phyloP scores from a whole-genome alignment of 2,888 invertebrate species.

The Sericinus montela region DNA sequence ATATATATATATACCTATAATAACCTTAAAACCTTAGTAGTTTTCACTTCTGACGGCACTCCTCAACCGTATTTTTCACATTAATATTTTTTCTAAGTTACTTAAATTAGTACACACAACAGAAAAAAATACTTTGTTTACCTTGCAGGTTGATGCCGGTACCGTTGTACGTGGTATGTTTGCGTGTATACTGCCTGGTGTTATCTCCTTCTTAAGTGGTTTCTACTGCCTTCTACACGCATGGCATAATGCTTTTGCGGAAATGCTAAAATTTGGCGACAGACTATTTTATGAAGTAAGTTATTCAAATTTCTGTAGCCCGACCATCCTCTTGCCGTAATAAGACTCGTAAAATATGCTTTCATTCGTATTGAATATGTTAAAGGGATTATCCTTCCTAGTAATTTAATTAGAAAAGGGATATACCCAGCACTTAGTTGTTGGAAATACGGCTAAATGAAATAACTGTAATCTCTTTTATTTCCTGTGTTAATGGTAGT shows the following conservation, averaged over 20 bases:
- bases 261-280: conserved; percentile 91
- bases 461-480: conserved; percentile 12
- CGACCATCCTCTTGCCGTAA: conserved; percentile 3
- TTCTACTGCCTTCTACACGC: conserved; percentile 94
- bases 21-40: too few relatives aligned
- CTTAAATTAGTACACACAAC: too few relatives aligned
- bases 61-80: too few relatives aligned
- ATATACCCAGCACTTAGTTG: conserved; percentile 14
- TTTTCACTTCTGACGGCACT: too few relatives aligned
- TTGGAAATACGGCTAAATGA: conserved; percentile 11
- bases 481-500: too few relatives aligned
- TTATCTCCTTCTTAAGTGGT: conserved; percentile 83
- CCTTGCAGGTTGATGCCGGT: conserved; percentile 48
- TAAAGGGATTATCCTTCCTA: conserved; percentile 15
- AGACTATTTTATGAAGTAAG: conserved; percentile 82
- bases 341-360: conserved; percentile 5
- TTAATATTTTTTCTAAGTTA: too few relatives aligned
- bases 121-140: not conserved
- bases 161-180: conserved; percentile 81
- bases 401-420: conserved; percentile 17
- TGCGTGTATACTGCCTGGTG: conserved; percentile 86
- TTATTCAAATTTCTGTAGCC: not conserved
- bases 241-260: conserved; percentile 95
- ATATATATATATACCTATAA: too few relatives aligned
- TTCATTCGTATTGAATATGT: conserved; percentile 7